phyloP scores from a whole-genome alignment of 2,113 vertebrate species.

The Butorides virescens region DNA sequence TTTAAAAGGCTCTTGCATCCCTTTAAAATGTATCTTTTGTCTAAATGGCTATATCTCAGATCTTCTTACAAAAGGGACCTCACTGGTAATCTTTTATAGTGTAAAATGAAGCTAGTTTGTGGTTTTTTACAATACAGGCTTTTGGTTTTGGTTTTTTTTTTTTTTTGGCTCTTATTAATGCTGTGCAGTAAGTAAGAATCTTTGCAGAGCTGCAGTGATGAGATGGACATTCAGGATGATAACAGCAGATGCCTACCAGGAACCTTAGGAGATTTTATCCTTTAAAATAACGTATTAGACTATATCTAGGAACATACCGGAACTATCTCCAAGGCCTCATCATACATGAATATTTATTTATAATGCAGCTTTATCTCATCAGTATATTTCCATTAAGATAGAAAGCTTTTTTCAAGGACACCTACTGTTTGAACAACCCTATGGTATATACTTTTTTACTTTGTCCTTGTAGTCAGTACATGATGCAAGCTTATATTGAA shows the following conservation, averaged over 20 bases:
- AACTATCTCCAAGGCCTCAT: not conserved
- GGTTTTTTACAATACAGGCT: not conserved
- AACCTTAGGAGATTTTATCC: not conserved
- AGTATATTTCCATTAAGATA: not conserved
- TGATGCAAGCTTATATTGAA: not conserved
- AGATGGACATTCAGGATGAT: not conserved
- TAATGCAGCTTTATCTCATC: not conserved
- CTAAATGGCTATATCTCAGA: not conserved
- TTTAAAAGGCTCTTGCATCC: not conserved
- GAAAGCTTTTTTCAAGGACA: conserved; percentile 1
- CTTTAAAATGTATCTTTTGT: not conserved
- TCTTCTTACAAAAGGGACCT: not conserved
- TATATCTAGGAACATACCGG: not conserved
- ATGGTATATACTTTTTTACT: not conserved
- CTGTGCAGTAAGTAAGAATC: not conserved
- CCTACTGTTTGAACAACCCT: not conserved
- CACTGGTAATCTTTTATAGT: not conserved
- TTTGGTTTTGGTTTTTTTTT: too few species aligned
- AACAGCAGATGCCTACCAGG: not conserved
- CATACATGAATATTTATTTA: conserved; percentile 15
- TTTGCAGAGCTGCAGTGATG: not conserved
- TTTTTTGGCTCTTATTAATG: not conserved
- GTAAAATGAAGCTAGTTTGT: not conserved
- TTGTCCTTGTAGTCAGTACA: not conserved
- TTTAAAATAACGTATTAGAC: not conserved